Evolutionary conservation across 2,113 vertebrate genomes (phyloP).

Genomic region (Micronycteris hirsuta): DNA sequence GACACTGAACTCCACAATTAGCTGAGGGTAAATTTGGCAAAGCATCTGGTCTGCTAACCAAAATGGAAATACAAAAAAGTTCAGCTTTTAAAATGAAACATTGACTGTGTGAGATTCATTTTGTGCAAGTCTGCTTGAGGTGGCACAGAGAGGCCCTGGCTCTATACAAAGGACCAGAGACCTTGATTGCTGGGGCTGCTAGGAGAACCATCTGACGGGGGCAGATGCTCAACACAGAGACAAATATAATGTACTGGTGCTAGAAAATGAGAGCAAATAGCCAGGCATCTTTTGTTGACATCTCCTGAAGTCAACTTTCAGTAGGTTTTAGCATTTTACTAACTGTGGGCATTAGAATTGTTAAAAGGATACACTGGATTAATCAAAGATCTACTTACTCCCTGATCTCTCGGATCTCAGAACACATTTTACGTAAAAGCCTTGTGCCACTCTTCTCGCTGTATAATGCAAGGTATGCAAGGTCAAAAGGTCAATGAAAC

Average conservation of each 20-base stretch:
- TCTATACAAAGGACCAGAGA: not conserved
- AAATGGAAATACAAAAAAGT: constrained; percentile 46
- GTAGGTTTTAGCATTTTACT: not conserved
- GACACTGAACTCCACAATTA: constrained; percentile 52
- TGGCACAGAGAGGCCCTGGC: not conserved
- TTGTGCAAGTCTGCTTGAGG: not conserved
- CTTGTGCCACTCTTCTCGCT: not conserved
- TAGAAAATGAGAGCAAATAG: not conserved
- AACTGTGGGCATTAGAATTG: not conserved
- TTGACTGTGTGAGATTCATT: constrained; percentile 34
- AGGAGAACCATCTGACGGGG: not conserved
- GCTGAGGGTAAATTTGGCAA: constrained; percentile 48
- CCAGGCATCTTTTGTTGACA: not conserved
- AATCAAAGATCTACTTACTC: not conserved
- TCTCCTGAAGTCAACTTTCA: not conserved
- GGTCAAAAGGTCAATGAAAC: constrained; percentile 12
- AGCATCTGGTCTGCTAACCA: constrained; percentile 55
- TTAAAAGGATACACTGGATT: not conserved
- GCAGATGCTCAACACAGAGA: not conserved
- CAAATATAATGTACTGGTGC: not conserved
- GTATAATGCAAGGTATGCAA: not conserved
- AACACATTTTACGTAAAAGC: not conserved
- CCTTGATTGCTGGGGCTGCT: not conserved
- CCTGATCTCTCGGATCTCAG: not conserved
- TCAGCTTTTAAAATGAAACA: constrained; percentile 54